phyloP scores from a whole-genome alignment of 92 coral and sea anemone genomes.

The Heliopora coerulea region DNA sequence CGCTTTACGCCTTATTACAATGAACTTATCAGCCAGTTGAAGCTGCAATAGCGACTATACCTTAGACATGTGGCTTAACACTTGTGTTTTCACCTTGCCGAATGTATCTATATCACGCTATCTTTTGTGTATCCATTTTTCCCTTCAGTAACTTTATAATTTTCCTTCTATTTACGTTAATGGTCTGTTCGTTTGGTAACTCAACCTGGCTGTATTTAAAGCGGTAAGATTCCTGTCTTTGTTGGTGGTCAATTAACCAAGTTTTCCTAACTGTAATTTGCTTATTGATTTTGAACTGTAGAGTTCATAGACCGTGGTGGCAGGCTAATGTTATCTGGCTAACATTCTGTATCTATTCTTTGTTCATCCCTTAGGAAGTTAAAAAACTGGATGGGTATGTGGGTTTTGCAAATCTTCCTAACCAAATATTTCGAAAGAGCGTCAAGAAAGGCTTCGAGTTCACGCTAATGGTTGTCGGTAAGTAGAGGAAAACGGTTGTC shows the following conservation, averaged over 20 bases:
- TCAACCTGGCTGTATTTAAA: conserved; percentile 26
- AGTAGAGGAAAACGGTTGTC: conserved; percentile 34
- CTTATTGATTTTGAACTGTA: too few relatives aligned
- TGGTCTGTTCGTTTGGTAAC: conserved; percentile 28
- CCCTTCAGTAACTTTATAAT: neutral
- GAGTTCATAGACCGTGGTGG: too few relatives aligned
- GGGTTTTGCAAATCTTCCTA: conserved; percentile 97
- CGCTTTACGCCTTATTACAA: neutral
- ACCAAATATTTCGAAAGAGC: conserved; percentile 98
- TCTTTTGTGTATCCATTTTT: neutral
- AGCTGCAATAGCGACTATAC: too few relatives aligned
- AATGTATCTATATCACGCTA: neutral
- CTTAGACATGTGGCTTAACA: conserved; percentile 14
- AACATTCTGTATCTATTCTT: too few relatives aligned
- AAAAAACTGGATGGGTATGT: conserved; percentile 99
- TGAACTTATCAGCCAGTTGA: too few relatives aligned
- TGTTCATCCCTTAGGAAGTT: conserved; percentile 87
- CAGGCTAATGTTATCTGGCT: too few relatives aligned
- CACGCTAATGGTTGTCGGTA: conserved; percentile 98
- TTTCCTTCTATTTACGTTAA: neutral
- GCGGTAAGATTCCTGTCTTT: conserved; percentile 35
- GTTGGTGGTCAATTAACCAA: neutral
- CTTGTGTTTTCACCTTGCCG: neutral
- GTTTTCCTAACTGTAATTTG: neutral
- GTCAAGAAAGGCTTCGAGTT: conserved; percentile 99